These are phyloP conservation scores for Leguminivora glycinivorella DNA, from an alignment of 1,140 invertebrate genomes.

Conservation along the genomic window DNA sequence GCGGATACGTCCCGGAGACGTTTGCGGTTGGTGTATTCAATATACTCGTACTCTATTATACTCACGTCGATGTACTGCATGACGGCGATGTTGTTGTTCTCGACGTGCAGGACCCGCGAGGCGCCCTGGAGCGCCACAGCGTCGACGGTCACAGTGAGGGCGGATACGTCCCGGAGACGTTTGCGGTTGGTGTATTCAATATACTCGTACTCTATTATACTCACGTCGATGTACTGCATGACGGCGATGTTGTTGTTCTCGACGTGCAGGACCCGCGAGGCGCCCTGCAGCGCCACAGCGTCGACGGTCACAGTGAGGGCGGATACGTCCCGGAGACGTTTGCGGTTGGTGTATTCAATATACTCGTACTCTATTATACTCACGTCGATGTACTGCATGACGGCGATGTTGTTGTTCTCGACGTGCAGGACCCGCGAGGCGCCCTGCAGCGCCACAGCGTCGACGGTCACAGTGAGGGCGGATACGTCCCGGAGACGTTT, in stretches of 20 bases:
- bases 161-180: constrained; percentile 89
- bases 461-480: constrained; percentile 85
- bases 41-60: constrained; percentile 30
- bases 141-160: constrained; percentile 87
- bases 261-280: constrained; percentile 84
- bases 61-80: constrained; percentile 87
- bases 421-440: constrained; percentile 84
- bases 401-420: constrained; percentile 85
- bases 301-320: constrained; percentile 87
- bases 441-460: constrained; percentile 89
- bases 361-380: constrained; percentile 40
- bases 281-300: constrained; percentile 87
- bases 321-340: constrained; percentile 90
- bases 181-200: constrained; percentile 93
- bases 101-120: constrained; percentile 84
- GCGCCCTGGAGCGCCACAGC: constrained; percentile 88
- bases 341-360: constrained; percentile 93
- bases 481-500: too few relatives aligned
- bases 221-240: constrained; percentile 87
- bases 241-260: constrained; percentile 87
- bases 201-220: constrained; percentile 36
- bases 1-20: constrained; percentile 89
- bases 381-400: constrained; percentile 87
- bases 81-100: constrained; percentile 86
- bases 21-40: too few relatives aligned